Percentiles rank a stretch among this genome's conserved stretches.
These are phyloP conservation scores for Stenodema calcarata DNA, from an alignment of 2,888 invertebrate genomes.

Conservation along the genomic window DNA sequence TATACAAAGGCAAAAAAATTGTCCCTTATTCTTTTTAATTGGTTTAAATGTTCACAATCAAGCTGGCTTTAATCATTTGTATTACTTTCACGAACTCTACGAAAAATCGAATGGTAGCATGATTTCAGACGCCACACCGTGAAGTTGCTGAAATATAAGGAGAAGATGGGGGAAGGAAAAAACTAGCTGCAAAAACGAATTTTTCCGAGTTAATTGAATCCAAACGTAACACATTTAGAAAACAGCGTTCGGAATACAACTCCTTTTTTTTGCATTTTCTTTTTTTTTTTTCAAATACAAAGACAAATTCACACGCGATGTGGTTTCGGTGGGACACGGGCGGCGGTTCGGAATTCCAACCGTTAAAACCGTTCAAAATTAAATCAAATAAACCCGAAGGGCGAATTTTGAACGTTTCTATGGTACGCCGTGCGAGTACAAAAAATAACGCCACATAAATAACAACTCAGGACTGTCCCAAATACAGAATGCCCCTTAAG, in stretches of 20 bases:
- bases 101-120: not conserved
- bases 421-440: no score
- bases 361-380: no score
- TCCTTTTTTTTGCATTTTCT: not conserved
- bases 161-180: not conserved
- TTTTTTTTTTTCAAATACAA: not conserved
- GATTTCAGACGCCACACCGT: not conserved
- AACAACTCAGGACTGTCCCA: no score
- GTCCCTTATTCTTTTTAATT: not conserved
- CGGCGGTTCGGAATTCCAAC: not conserved
- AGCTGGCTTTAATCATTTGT: not conserved
- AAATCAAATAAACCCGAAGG: no score
- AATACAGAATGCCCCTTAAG: no score
- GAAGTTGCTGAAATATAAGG: not conserved
- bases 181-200: not conserved
- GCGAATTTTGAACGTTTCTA: no score
- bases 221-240: not conserved
- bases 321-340: not conserved
- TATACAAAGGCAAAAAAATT: slow-evolving; percentile 20
- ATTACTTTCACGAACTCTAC: not conserved
- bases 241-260: not conserved
- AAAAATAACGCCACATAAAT: no score
- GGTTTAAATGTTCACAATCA: not conserved
- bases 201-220: not conserved
- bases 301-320: not conserved